phyloP scores from a whole-genome alignment of 2,113 vertebrate species.

The Hyaena hyaena region DNA sequence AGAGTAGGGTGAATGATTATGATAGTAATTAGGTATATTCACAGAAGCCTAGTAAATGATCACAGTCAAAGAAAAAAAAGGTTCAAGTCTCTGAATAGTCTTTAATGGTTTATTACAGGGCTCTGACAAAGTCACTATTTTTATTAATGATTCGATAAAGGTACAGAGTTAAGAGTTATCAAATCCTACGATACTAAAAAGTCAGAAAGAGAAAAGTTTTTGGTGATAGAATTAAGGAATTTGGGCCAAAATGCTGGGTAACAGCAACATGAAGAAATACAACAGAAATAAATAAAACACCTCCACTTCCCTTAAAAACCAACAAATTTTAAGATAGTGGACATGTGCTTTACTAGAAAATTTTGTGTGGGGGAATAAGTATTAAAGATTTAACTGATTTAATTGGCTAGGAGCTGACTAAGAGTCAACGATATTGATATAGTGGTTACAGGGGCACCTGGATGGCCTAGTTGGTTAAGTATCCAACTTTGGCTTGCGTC shows the following conservation, averaged over 20 bases:
- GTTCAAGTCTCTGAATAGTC: not conserved
- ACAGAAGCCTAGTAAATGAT: not conserved
- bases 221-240: not conserved
- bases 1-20: not conserved
- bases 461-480: too few relatives aligned
- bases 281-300: not conserved
- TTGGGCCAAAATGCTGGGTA: not conserved
- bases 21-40: not conserved
- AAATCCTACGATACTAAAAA: not conserved
- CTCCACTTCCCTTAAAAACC: not conserved
- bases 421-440: not conserved
- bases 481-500: too few relatives aligned
- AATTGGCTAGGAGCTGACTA: not conserved
- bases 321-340: not conserved
- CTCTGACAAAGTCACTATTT: not conserved
- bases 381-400: not conserved
- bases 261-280: conserved; percentile 37
- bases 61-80: not conserved
- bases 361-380: accelerated
- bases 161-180: not conserved
- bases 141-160: conserved; percentile 20
- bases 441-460: not conserved
- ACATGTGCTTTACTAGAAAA: not conserved
- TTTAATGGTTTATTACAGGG: not conserved
- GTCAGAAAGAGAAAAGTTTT: not conserved